Evolutionary conservation across 53 echinoderm and acorn worm species (phyloP), one percentile per base, ranked within the genome.

Genomic region (Crossaster papposus): DNA sequence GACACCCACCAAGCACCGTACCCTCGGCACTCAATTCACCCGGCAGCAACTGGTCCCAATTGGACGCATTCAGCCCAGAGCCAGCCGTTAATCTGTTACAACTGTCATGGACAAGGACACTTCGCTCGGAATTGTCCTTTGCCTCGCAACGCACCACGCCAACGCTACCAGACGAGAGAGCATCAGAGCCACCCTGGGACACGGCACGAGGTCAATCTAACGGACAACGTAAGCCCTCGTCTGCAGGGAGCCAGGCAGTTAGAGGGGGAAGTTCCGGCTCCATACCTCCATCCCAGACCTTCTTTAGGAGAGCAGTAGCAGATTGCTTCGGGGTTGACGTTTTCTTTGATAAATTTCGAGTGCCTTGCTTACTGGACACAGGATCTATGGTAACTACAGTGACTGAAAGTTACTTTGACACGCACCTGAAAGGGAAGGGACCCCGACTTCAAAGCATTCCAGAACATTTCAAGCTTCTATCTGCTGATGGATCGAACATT

Each of bases 401-500:
- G 13, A 52, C 53, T 52, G 53, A 10, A 13, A 52, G 53, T 52
- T 52, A 52, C 13, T 52, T 10, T 13, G 13, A 52, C 53, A 52
- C 7, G 13, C 53, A 52, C 13, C 13, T 52, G n/a, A n/a, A n/a
- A n/a, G n/a, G n/a, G 8, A 52, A 52, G 53, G 53, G 7, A 13
- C 53, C 8, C 13, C 77, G 4, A 13, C 50, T 77, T 2, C 18
- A 13, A 2, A 50, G 78, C 51, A 20, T 78, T 24, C 78, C 78
- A 51, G 78, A 78, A 18, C 74, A 20, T 73, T 73, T 73, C 35
- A 35, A 73, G 35, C 35, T 73, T 1, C 9, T 33, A 36, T 73
- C 78, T 17, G 78, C 78, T 2, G 23, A 78, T 28, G 78, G 78
- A 7, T 22, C 78, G 50, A 78, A 78, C 50, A 78, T 78, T 12